These are phyloP conservation scores for Puntigrus tetrazona DNA, from an alignment of 2,113 vertebrate species.

Conservation along the genomic window DNA sequence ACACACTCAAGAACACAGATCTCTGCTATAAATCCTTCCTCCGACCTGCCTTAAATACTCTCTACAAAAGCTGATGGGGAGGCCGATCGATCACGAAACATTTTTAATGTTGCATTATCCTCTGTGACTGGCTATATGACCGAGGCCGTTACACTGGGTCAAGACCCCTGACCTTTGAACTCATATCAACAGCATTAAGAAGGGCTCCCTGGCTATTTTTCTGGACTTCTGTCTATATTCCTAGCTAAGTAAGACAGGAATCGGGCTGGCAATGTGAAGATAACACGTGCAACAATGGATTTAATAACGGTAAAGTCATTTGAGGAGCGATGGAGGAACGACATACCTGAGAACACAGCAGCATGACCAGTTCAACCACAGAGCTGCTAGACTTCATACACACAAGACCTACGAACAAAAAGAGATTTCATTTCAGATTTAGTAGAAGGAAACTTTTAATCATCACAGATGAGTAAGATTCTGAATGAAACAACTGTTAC, in stretches of 20 bases:
- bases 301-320: not conserved
- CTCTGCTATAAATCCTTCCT: constrained; percentile 89
- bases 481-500: not conserved
- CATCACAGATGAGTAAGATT: not conserved
- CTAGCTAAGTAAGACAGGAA: not conserved
- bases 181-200: constrained; percentile 85
- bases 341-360: constrained; percentile 97
- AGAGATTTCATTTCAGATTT: not conserved
- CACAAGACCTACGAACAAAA: constrained; percentile 84
- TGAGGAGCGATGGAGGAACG: constrained; percentile 14
- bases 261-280: constrained; percentile 26
- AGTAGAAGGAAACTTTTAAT: not conserved
- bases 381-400: constrained; percentile 99
- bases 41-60: constrained; percentile 88
- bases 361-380: constrained; percentile 98
- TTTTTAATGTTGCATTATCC: constrained; percentile 99
- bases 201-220: constrained; percentile 72
- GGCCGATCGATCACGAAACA: constrained; percentile 89
- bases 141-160: constrained; percentile 83
- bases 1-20: not conserved
- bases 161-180: constrained; percentile 93
- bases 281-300: not conserved
- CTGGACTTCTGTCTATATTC: constrained; percentile 72
- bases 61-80: constrained; percentile 76
- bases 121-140: constrained; percentile 86